Base-by-base conservation (phyloP, 1,140 invertebrate species). In the Amyelois transitella region DNA sequence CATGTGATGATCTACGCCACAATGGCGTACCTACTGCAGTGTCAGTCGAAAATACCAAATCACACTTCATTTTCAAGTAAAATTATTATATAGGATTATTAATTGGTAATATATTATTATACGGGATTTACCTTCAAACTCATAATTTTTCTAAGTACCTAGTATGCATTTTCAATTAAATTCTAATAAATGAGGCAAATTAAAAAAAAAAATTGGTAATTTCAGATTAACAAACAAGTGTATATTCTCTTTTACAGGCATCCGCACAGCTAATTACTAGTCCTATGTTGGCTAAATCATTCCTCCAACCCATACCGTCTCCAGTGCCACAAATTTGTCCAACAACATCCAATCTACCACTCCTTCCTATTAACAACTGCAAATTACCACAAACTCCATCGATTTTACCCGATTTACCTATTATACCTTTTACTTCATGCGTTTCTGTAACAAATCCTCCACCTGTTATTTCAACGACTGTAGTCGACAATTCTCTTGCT, bases 401-500 rank as follows among this genome's bases (percentile, higher is more conserved):
- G 44, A 8, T 19, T 18, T 22, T 22, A 20, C 21, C 18, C 19
- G 12, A 19, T n/a, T n/a, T 44, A 43, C 52, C 38, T 25, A n/a
- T n/a, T n/a, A 56, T 17, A 25, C 52, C 52, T 43, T 20, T 21
- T 43, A 21, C 44, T 24, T 14, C 38, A 1, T 38, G 12, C 48
- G n/a, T 44, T 17, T n/a, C n/a, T n/a, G 21, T 52, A n/a, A 43
- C 52, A 17, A 43, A 22, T 18, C 50, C 28, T 2, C 25, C 18
- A 2, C 53, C 44, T 14, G 20, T 55, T 12, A 55, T 55, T 3
- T 8, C 58, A 0, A 77, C 77, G 0, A 77, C 79, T 0, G 53
- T 80, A 2, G 58, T 82, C 0, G 75, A 82, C 19, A 76, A 72
- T 49, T 68, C 69, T 6, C 51, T 82, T 2, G 67, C 77, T 7